A percentile compares a stretch with the other conserved stretches of the same genome.
Conservation (phyloP, 2,113 vertebrate genomes). For the Orthonyx spaldingii region DNA sequence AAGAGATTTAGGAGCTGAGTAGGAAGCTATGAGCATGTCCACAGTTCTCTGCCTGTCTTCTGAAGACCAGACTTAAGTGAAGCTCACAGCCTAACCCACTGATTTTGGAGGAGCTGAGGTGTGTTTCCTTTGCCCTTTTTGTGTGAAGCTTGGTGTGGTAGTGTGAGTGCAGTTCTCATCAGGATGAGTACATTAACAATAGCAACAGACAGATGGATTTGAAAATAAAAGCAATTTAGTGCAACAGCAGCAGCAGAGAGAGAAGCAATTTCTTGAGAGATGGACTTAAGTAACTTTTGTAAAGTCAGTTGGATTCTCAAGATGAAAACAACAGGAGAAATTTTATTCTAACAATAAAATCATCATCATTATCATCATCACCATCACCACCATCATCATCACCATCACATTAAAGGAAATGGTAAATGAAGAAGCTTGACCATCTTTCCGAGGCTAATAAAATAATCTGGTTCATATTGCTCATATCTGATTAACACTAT, state of each 20-base stretch:
- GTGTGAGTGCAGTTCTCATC: not conserved
- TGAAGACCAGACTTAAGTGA: not conserved
- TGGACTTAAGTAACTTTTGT: not conserved
- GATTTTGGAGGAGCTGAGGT: not conserved
- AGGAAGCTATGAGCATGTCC: not conserved
- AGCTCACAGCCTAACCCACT: not conserved
- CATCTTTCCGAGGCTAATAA: not conserved
- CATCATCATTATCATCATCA: not conserved
- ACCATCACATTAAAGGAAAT: not conserved
- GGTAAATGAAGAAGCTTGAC: not conserved
- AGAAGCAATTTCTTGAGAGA: not conserved
- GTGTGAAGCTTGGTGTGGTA: accelerated
- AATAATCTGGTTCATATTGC: not conserved
- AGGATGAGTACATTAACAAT: not conserved
- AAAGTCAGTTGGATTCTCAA: not conserved
- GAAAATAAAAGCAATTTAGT: not conserved
- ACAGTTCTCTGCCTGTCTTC: not conserved
- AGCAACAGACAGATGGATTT: not conserved
- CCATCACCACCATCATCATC: not conserved
- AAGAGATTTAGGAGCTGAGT: not conserved
- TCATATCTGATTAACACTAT: not conserved
- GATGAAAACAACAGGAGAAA: not conserved
- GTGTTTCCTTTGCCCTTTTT: not conserved
- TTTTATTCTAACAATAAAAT: not conserved
- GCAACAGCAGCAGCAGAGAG: not conserved